Evolutionary conservation across 1,140 invertebrate genomes (phyloP).

Genomic region (Drosophila dunni): DNA sequence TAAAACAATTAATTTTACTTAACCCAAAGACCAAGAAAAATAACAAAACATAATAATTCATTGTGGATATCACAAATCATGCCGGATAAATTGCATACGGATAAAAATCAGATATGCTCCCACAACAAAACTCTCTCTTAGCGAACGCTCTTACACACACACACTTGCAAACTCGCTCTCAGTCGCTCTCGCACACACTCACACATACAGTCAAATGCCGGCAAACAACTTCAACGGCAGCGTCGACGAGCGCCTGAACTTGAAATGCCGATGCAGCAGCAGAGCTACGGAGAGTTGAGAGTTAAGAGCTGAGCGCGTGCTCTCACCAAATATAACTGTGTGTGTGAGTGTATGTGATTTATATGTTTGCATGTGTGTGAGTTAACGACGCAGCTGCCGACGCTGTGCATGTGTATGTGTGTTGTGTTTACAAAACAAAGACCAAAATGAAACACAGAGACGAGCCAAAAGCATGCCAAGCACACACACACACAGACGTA

Average conservation of each 20-base stretch:
- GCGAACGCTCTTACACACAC: conserved; percentile 33
- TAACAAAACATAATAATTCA: conserved; percentile 26
- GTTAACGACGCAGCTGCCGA: conserved; percentile 65
- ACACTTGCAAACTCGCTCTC: conserved; percentile 14
- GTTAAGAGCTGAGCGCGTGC: conserved; percentile 21
- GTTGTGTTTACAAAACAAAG: conserved; percentile 79
- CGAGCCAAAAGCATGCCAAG: conserved; percentile 69
- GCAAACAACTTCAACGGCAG: conserved; percentile 66
- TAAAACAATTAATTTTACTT: conserved; percentile 11
- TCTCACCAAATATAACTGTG: conserved; percentile 25
- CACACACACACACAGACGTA: conserved; percentile 24
- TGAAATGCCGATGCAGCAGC: conserved; percentile 74
- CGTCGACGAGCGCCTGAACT: conserved; percentile 58
- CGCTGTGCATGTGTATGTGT: conserved; percentile 33
- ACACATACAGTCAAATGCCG: conserved; percentile 59
- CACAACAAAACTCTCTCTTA: conserved; percentile 31
- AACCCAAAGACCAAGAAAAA: not conserved
- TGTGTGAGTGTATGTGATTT: conserved; percentile 9
- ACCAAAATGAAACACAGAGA: conserved; percentile 61
- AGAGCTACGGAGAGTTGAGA: conserved; percentile 34
- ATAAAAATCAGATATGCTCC: conserved; percentile 51
- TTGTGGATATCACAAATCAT: conserved; percentile 32
- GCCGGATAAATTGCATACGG: conserved; percentile 66
- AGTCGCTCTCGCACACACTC: conserved; percentile 1
- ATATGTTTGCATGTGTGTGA: conserved; percentile 23